Percentiles rank a stretch among this genome's conserved stretches.
phyloP scores from a whole-genome alignment of 2,113 vertebrate genomes.

The Ancistrus triradiatus region DNA sequence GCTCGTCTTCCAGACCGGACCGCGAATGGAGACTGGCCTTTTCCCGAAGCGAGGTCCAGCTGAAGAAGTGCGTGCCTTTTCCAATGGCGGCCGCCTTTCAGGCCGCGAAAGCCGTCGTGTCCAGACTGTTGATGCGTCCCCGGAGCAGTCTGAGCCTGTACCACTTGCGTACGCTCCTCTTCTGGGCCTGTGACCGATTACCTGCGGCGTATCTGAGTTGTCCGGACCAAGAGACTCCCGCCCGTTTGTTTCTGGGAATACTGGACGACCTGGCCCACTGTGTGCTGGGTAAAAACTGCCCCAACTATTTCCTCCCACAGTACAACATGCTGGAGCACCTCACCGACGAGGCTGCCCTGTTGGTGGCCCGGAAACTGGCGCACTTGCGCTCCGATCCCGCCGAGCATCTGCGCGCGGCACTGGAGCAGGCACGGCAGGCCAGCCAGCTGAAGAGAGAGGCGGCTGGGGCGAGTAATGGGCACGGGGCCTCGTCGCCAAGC shows the following conservation, averaged over 20 bases:
- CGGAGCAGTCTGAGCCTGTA: conserved; percentile 73
- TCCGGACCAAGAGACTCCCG: conserved; percentile 66
- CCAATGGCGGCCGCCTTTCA: conserved; percentile 79
- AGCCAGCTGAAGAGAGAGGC: conserved; percentile 72
- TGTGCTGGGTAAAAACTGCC: conserved; percentile 75
- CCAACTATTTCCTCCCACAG: conserved; percentile 79
- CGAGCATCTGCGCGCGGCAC: conserved; percentile 71
- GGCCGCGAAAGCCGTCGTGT: conserved; percentile 74
- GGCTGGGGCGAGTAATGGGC: conserved; percentile 53
- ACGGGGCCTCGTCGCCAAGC: conserved; percentile 57
- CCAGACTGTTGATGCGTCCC: conserved; percentile 72
- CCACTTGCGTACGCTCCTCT: conserved; percentile 77
- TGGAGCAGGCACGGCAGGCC: conserved; percentile 77
- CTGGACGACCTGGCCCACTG: conserved; percentile 78
- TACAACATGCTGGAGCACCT: conserved; percentile 76
- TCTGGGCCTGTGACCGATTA: conserved; percentile 83
- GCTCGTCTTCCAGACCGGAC: conserved; percentile 59
- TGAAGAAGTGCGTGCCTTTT: conserved; percentile 77
- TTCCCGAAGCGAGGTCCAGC: conserved; percentile 81
- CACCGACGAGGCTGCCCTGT: conserved; percentile 62
- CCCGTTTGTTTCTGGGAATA: conserved; percentile 76
- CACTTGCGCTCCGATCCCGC: conserved; percentile 75
- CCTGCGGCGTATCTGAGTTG: conserved; percentile 71
- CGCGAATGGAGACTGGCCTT: conserved; percentile 80
- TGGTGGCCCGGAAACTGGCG: conserved; percentile 69